Base-by-base conservation (phyloP, 1,140 invertebrate genomes). In the Adoxophyes honmai region DNA sequence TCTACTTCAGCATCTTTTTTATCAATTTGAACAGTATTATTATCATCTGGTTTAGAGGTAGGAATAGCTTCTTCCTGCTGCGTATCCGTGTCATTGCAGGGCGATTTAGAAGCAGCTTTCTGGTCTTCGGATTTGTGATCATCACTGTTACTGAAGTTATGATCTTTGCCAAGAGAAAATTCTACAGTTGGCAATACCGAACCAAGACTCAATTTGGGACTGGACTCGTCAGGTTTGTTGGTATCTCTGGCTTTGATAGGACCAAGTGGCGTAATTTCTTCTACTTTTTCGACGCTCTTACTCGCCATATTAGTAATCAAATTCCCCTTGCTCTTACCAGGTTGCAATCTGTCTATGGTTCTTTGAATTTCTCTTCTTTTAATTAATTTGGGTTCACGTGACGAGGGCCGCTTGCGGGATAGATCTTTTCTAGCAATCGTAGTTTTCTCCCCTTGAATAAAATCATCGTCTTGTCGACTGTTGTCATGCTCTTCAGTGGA, bases 301-400 rank as follows among this genome's bases (percentile, higher is more conserved):
- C 88, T 91, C 55, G 88, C 85, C 34, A 91, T 73, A 75, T 90
- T 91, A 7, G 89, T 86, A 11, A 96, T 86, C n/a, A 96, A 88
- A 89, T 96, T 96, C 1, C 95, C 94, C 87, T 96, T 96, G 64
- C 94, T 94, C 88, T 96, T 95, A 3, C 95, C 95, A 6, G 95
- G 95, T 69, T 96, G 95, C 15, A 96, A 80, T 38, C 95, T 88
- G 59, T 96, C 95, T 56, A 96, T 96, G 1, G 94, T 96, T 60
- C 95, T 89, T 78, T 96, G 94, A 52, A 95, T 90, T 85, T 96
- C 95, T 67, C 93, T 91, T 75, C 93, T 91, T 76, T 92, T 91
- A 6, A 88, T 75, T 57, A 90, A 78, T 64, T 84, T 86, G 0
- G 80, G 78, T 64, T 86, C 85, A 11, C 77, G 73, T 8, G 81